Percentiles rank a stretch among this genome's conserved stretches.
Conservation (phyloP, 2,113 vertebrate species). For the Oreochromis niloticus region DNA sequence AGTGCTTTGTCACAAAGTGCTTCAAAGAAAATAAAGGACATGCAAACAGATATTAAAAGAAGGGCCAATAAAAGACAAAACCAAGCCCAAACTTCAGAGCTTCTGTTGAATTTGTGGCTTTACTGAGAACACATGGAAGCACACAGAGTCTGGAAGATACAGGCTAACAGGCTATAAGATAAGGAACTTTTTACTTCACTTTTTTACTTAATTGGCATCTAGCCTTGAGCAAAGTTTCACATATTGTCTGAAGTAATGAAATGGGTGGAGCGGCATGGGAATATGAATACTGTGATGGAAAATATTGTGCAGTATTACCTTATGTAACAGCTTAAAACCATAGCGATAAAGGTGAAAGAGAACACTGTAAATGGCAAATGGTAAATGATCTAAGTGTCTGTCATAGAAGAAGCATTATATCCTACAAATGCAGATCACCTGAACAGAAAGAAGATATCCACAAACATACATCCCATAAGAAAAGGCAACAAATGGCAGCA, state of each 20-base stretch:
- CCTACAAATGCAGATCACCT: background rate
- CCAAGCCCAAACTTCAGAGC: background rate
- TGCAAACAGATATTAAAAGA: background rate
- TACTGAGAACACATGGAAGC: background rate
- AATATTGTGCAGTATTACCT: background rate
- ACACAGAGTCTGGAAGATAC: background rate
- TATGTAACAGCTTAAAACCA: background rate
- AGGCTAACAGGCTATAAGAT: background rate
- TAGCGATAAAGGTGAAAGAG: background rate
- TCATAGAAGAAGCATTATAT: background rate
- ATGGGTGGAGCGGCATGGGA: background rate
- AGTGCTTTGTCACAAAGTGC: slow-evolving; percentile 5
- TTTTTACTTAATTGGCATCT: background rate
- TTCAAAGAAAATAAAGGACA: slow-evolving; percentile 16
- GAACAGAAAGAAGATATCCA: background rate
- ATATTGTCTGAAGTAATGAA: slow-evolving; percentile 2
- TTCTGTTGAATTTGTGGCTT: background rate
- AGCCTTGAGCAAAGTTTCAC: background rate
- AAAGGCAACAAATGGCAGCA: background rate
- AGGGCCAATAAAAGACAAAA: background rate
- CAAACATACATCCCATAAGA: background rate
- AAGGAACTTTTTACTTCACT: background rate
- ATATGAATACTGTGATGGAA: background rate
- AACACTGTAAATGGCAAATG: background rate
- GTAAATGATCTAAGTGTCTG: background rate